A percentile compares a stretch with the other conserved stretches of the same genome.
These are phyloP conservation scores for Andrena praecox DNA, from an alignment of 2,888 invertebrate species.

Conservation along the genomic window DNA sequence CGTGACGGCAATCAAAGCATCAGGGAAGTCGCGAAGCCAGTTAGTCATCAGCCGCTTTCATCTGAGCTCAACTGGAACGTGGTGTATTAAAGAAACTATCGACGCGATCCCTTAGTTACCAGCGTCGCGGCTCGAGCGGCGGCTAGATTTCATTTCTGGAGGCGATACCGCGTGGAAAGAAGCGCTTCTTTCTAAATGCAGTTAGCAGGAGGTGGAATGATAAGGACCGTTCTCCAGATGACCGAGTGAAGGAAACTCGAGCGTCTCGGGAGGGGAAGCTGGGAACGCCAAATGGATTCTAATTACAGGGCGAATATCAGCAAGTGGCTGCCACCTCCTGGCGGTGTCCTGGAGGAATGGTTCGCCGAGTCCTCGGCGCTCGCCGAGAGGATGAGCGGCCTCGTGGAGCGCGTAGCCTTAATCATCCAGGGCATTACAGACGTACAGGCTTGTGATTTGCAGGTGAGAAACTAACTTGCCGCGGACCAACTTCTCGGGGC, in stretches of 20 bases:
- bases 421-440: slow-evolving; percentile 67
- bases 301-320: slow-evolving; percentile 80
- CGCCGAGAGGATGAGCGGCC: slow-evolving; percentile 70
- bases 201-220: not conserved
- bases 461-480: slow-evolving; percentile 67
- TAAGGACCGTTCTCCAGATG: not conserved
- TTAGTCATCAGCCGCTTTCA: too few relatives aligned
- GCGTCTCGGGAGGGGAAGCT: not conserved
- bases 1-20: too few relatives aligned
- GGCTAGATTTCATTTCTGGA: not conserved
- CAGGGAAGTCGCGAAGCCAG: too few relatives aligned
- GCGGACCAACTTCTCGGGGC: not conserved
- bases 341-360: slow-evolving; percentile 75
- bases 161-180: not conserved
- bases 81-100: too few relatives aligned
- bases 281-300: slow-evolving; percentile 65
- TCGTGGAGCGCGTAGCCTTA: slow-evolving; percentile 72
- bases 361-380: slow-evolving; percentile 72
- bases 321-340: slow-evolving; percentile 78
- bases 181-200: not conserved
- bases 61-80: too few relatives aligned
- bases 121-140: not conserved
- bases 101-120: not conserved
- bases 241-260: not conserved
- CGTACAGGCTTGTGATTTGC: slow-evolving; percentile 65